Evolutionary conservation across 2,113 vertebrate species (phyloP).

Genomic region (Synchiropus splendidus): DNA sequence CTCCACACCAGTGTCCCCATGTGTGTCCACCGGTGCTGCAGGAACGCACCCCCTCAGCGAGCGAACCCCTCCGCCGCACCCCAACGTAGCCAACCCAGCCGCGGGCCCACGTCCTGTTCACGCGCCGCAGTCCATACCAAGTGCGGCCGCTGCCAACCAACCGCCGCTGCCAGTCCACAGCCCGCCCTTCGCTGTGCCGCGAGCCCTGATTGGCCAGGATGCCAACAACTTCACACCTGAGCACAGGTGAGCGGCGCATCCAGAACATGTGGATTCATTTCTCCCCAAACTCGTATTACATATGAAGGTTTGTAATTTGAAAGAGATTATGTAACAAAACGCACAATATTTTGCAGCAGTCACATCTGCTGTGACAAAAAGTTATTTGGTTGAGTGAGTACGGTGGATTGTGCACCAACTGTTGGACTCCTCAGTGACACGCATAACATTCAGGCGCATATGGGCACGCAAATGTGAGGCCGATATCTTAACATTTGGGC

Average conservation of each 20-base stretch:
- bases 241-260: conserved; percentile 73
- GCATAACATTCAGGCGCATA: too few relatives aligned
- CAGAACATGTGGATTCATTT: too few relatives aligned
- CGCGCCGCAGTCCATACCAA: conserved; percentile 22
- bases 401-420: too few relatives aligned
- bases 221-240: conserved; percentile 76
- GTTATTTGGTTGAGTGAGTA: too few relatives aligned
- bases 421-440: too few relatives aligned
- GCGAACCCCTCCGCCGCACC: conserved; percentile 53
- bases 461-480: too few relatives aligned
- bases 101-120: conserved; percentile 38
- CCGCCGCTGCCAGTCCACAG: conserved; percentile 50
- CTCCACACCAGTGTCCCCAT: conserved; percentile 77
- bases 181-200: conserved; percentile 79
- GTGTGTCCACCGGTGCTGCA: conserved; percentile 43
- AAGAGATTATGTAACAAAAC: too few relatives aligned
- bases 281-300: too few relatives aligned
- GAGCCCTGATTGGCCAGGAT: conserved; percentile 75
- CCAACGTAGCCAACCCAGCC: conserved; percentile 47
- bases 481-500: too few relatives aligned
- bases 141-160: conserved; percentile 44
- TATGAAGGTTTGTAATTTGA: too few relatives aligned
- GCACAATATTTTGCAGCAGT: too few relatives aligned
- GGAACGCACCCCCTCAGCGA: conserved; percentile 39
- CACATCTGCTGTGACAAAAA: too few relatives aligned